Evolutionary conservation across 1,140 invertebrate genomes (phyloP), one percentile per base, ranked within the genome.

Genomic region (Alviniconcha marisindica): DNA sequence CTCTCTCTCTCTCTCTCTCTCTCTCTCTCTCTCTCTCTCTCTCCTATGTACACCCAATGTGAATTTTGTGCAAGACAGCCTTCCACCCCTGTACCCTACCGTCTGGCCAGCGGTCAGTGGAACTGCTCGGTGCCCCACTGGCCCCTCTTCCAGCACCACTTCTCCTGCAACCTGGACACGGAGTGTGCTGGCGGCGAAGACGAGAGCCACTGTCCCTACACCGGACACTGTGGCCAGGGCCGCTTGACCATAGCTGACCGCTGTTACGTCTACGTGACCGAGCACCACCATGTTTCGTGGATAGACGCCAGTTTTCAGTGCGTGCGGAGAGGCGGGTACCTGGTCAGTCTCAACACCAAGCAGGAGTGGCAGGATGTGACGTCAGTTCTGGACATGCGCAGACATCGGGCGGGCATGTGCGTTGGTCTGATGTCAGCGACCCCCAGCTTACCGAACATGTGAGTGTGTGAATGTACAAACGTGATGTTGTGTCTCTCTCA

Each of bases 121-220:
- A n/a, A n/a, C n/a, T n/a, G n/a, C n/a, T n/a, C n/a, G n/a, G n/a
- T n/a, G n/a, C n/a, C n/a, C n/a, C n/a, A n/a, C n/a, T n/a, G n/a
- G n/a, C n/a, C n/a, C n/a, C n/a, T n/a, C n/a, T n/a, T n/a, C n/a
- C n/a, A n/a, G n/a, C n/a, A n/a, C n/a, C n/a, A n/a, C n/a, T n/a
- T n/a, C n/a, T n/a, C n/a, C n/a, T n/a, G n/a, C n/a, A n/a, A n/a
- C n/a, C n/a, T n/a, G n/a, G n/a, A n/a, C n/a, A n/a, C n/a, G n/a
- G n/a, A n/a, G n/a, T n/a, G n/a, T n/a, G n/a, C n/a, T n/a, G n/a
- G n/a, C n/a, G n/a, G n/a, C 42, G 76, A 77, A 33, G 76, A 77
- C 12, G 76, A 77, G 48, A n/a, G n/a, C 18, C 28, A 28, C 21
- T 77, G 76, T 54, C 73, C 38, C 38, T 48, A 76, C 73, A 33